A percentile compares a stretch with the other conserved stretches of the same genome.
These are phyloP conservation scores for Semicossyphus pulcher DNA, from an alignment of 2,113 vertebrate species.

Conservation along the genomic window DNA sequence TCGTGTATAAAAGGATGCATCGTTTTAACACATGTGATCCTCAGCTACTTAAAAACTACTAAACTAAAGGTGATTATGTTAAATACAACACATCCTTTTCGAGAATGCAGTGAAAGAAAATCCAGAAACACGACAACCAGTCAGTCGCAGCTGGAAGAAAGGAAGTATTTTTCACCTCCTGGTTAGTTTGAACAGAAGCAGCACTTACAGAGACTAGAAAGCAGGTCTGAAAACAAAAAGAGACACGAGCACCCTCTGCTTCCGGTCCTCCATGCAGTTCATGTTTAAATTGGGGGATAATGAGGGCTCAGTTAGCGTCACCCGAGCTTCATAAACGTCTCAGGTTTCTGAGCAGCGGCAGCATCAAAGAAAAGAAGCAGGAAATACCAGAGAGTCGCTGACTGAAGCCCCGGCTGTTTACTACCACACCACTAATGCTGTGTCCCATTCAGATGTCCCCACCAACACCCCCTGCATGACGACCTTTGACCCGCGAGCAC, in stretches of 20 bases:
- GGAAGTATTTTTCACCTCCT: background rate
- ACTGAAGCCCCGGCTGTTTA: slow-evolving; percentile 44
- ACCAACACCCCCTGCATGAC: background rate
- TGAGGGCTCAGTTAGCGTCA: slow-evolving; percentile 14
- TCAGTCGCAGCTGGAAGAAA: background rate
- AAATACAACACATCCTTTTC: no score
- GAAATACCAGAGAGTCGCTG: slow-evolving; percentile 62
- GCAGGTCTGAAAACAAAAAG: background rate
- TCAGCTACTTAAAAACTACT: no score
- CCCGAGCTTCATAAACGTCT: slow-evolving; percentile 39
- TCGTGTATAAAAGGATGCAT: no score
- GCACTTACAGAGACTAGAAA: slow-evolving; percentile 6
- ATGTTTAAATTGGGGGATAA: slow-evolving; percentile 23
- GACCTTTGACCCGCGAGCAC: slow-evolving; percentile 25
- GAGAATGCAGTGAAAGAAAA: no score
- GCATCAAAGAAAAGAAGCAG: slow-evolving; percentile 57
- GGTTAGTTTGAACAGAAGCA: slow-evolving; percentile 16
- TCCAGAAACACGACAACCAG: background rate
- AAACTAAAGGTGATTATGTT: no score
- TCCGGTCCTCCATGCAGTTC: background rate
- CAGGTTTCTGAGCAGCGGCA: slow-evolving; percentile 59
- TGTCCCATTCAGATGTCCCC: slow-evolving; percentile 15
- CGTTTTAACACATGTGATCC: no score
- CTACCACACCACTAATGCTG: slow-evolving; percentile 25
- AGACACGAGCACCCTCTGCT: background rate